Conservation (phyloP, 2,797 vertebrate genomes). For the Phalloptychus januarius region DNA sequence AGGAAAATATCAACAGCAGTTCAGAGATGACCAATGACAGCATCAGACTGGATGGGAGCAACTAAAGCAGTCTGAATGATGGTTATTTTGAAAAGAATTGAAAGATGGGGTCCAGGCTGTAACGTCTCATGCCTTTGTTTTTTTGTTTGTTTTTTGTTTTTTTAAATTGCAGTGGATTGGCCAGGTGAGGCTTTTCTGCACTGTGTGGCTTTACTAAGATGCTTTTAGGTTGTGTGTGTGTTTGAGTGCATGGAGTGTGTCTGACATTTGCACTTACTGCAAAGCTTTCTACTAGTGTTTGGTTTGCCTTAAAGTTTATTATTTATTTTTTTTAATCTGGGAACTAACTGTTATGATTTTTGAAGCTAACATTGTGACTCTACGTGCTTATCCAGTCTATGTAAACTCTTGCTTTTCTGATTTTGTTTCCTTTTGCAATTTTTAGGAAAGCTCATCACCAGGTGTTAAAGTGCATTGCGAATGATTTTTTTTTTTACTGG, state of each 20-base stretch:
- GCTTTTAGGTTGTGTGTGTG: conserved; percentile 26
- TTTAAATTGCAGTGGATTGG: conserved; percentile 81
- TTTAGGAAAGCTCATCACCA: conserved; percentile 11
- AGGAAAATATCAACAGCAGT: neutral
- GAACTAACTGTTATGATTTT: conserved; percentile 49
- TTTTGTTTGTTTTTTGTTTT: conserved; percentile 13
- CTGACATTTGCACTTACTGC: conserved; percentile 1
- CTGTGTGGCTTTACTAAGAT: conserved; percentile 60
- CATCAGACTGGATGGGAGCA: neutral
- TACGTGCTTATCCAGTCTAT: conserved; percentile 21
- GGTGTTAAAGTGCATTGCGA: conserved; percentile 40
- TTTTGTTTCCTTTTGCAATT: conserved; percentile 27
- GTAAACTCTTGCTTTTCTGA: conserved; percentile 16
- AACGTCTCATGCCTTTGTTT: conserved; percentile 62
- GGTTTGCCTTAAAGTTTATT: conserved; percentile 47
- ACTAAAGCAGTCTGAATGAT: neutral
- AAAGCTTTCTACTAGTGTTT: conserved; percentile 35
- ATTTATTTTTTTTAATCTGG: conserved; percentile 37
- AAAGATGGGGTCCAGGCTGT: conserved; percentile 28
- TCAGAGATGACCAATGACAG: neutral
- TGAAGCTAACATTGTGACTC: conserved; percentile 50
- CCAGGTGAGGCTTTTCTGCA: conserved; percentile 76
- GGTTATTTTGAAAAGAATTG: neutral
- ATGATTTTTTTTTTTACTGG: neutral
- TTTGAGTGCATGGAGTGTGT: conserved; percentile 42